Evolutionary conservation across 2,113 vertebrate genomes (phyloP), one percentile per base, ranked within the genome.

Genomic region (Zosterops hypoxanthus): DNA sequence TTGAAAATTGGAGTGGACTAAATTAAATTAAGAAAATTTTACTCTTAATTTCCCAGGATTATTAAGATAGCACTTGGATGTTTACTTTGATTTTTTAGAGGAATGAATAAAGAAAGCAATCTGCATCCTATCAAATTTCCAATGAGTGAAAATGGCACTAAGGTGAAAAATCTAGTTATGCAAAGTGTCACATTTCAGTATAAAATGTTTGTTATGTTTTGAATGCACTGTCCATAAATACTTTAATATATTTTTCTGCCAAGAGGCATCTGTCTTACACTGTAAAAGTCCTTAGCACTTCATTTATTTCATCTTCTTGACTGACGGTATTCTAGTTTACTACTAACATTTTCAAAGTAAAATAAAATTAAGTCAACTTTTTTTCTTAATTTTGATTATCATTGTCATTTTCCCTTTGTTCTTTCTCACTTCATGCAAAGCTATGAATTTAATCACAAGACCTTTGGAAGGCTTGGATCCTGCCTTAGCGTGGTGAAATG

Each of bases 121-220:
- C 71, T 92, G 60, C 9, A 72, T 47, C 20, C 63, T 46, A 66
- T 82, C 55, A 70, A 39, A 29, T 95, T 93, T 87, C 50, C 47
- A 39, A 4, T 82, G 53, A 93, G 28, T 81, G 53, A 82, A 92
- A 92, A 81, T 44, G 52, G 10, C 44, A 61, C 31, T 49, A 33
- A 76, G 46, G 63, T 66, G 52, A 87, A 90, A 89, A 72, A 14
- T 75, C 65, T 33, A 44, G 25, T 82, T 93, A 68, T 31, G 14
- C 36, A 21, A 21, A 46, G 42, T 94, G 92, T 56, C 73, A 89
- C 63, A 92, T 95, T 95, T 94, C 85, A 93, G 42, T 72, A 25
- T 88, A 94, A 92, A 81, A 73, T 88, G 29, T 57, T 94, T 72
- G 52, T 82, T 93, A 21, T 52, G 39, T 86, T 97, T 95, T 92